Evolutionary conservation across 2,797 vertebrate genomes (phyloP), one percentile per base, ranked within the genome.

Genomic region (Enteromius radiatus): DNA sequence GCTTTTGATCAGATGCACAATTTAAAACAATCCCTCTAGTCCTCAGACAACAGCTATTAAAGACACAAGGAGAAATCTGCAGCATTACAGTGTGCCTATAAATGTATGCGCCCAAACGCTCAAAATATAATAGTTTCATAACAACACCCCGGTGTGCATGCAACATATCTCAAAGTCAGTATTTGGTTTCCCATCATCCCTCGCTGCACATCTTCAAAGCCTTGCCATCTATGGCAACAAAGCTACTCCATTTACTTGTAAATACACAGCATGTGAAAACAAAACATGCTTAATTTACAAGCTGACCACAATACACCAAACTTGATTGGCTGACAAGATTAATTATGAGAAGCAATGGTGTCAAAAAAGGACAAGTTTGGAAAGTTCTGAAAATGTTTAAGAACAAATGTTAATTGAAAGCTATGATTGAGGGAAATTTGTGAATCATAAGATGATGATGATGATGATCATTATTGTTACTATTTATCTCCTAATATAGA

Each of bases 1-100:
- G 78, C 73, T 82, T 85, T 80, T 81, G 84, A 83, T 87, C 81
- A 78, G 23, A 84, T 17, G 67, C 41, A 74, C 45, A 68, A 77
- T 82, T 78, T 56, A 75, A 73, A 84, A 41, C 14, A 28, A 82
- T 68, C 45, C 6, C 52, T 36, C 68, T 19, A 21, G 38, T n/a
- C 28, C 45, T 21, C 41, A 28, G 12, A 78, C 52, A 75, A 41
- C 23, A 33, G 38, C n/a, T 23, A 8, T 21, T 38, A 52, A 38
- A 41, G 21, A 68, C 36, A 67, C 41, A 36, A 81, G 10, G 38
- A 36, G 45, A 76, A 9, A 56, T 5, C 47, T 23, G 17, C 61
- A 41, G 49, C 26, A 65, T 59, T 33, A 17, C 6, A 68, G 7
- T 26, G 59, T 21, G n/a, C n/a, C 33, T 41, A 56, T 23, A 59